Base-by-base conservation (phyloP, 2,888 invertebrate species). In the Drosophila mercatorum region DNA sequence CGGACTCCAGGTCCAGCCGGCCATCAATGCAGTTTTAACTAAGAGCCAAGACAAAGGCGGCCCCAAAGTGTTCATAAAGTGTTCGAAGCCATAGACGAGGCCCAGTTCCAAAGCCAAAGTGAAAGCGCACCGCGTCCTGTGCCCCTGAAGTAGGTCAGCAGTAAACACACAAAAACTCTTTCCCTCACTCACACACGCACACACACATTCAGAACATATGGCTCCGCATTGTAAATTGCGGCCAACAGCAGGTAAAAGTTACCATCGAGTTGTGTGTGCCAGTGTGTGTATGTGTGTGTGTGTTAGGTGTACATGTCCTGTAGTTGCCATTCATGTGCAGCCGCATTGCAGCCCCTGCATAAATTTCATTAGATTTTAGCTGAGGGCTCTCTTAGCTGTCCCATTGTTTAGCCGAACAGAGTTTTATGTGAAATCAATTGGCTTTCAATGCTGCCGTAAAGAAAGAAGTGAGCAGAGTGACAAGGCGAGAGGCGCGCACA, bases 301-400 rank as follows among this genome's bases (percentile, higher is more conserved):
- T 72, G 44, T n/a, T 12, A 60, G 66, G 60, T 72, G 64, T 67
- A 68, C 60, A 68, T 71, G 77, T 71, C 72, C 53, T 75, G 72
- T 75, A 72, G 75, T 70, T 72, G 66, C 74, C 73, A 72, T 88
- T 83, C 77, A 82, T 75, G 77, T 80, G 77, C 85, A 80, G 67
- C 84, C 83, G 88, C 84, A 84, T 69, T 84, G 84, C 84, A 86
- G 88, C 88, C 81, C 78, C 81, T 88, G 84, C 86, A 84, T 84
- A 88, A 84, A 84, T 84, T 88, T 84, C 88, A 84, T 84, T 84
- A 84, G 83, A 88, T 83, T 84, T 88, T 83, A 80, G 85, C 88
- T 72, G 43, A 58, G 64, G 73, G 84, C 78, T 63, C 22, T 47
- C 49, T 62, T 61, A n/a, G 52, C 55, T 58, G 65, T 73, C 38